phyloP scores from a whole-genome alignment of 2,113 vertebrate species.

The Etia nguti region DNA sequence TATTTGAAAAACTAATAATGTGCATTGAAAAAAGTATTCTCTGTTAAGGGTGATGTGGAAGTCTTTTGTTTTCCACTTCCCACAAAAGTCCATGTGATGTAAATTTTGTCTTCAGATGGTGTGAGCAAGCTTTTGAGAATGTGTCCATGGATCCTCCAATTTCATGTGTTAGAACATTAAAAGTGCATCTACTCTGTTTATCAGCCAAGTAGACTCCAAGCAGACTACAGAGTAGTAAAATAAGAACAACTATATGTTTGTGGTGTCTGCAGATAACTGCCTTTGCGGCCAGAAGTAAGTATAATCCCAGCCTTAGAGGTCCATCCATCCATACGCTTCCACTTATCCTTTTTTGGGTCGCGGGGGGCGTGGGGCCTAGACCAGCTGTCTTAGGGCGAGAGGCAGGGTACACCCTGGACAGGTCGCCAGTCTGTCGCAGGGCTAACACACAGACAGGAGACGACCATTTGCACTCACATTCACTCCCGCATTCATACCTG shows the following conservation, averaged over 20 bases:
- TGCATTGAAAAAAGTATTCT: neutral
- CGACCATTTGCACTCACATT: fast-evolving
- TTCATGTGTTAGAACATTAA: neutral
- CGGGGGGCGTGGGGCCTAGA: fast-evolving
- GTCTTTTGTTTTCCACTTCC: neutral
- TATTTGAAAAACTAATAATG: neutral
- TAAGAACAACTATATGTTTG: neutral
- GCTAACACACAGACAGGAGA: neutral
- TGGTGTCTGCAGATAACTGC: neutral
- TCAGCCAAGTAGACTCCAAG: neutral
- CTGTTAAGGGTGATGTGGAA: neutral
- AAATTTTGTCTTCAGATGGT: neutral
- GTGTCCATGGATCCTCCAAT: neutral
- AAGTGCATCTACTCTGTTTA: neutral
- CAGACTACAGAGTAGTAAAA: neutral
- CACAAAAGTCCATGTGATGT: neutral
- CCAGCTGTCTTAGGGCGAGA: neutral
- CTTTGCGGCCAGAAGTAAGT: neutral
- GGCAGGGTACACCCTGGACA: neutral
- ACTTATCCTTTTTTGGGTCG: fast-evolving
- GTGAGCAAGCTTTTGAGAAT: neutral
- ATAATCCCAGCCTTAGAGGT: neutral
- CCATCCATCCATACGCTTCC: neutral
- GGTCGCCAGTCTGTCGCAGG: neutral
- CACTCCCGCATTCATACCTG: neutral